These are phyloP conservation scores for Mylabris phalerata DNA, from an alignment of 1,140 invertebrate species.

Conservation along the genomic window DNA sequence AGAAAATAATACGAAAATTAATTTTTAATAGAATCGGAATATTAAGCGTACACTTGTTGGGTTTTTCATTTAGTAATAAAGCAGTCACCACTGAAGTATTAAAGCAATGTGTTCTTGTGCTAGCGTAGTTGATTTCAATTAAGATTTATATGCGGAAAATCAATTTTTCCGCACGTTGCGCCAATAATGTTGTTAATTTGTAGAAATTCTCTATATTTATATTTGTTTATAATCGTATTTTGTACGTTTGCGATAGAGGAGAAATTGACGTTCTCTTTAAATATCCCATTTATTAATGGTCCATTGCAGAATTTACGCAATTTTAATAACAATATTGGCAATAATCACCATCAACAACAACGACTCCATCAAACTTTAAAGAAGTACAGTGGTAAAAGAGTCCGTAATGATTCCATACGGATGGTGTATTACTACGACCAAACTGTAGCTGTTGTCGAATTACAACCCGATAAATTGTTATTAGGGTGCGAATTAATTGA, in stretches of 20 bases:
- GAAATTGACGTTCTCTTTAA: slow-evolving; percentile 47
- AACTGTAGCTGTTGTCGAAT: slow-evolving; percentile 71
- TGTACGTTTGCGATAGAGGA: slow-evolving; percentile 33
- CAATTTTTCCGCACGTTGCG: no score
- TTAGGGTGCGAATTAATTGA: slow-evolving; percentile 76
- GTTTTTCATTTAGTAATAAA: no score
- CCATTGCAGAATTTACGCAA: slow-evolving; percentile 41
- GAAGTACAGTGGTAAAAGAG: slow-evolving; percentile 53
- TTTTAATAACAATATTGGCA: no score
- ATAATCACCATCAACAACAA: not conserved
- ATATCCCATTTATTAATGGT: slow-evolving; percentile 40
- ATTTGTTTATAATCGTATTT: slow-evolving; percentile 17
- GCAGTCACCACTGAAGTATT: no score
- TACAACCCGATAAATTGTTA: slow-evolving; percentile 56
- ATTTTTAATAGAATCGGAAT: no score
- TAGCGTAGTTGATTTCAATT: no score
- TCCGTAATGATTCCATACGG: slow-evolving; percentile 53
- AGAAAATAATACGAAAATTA: no score
- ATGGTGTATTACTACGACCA: slow-evolving; percentile 74
- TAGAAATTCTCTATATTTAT: no score
- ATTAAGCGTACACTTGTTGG: no score
- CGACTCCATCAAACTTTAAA: slow-evolving; percentile 33
- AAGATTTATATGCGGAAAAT: no score
- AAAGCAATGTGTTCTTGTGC: no score
- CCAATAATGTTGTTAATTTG: no score